Conservation (phyloP, 1,140 invertebrate species). For the Magallana ariakensis region DNA sequence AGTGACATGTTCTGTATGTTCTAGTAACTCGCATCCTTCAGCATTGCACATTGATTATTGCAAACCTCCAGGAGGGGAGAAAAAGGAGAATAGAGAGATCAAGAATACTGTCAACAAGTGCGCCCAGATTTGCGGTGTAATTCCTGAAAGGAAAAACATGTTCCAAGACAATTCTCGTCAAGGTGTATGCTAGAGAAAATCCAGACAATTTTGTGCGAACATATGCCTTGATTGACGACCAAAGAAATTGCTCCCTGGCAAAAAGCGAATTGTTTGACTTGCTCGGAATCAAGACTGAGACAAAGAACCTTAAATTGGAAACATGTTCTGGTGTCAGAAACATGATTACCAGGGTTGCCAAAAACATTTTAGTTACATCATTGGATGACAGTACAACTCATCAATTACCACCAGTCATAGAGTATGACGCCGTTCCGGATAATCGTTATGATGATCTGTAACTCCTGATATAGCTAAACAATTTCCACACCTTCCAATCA, state of each 20-base stretch:
- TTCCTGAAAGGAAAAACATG: conserved; percentile 45
- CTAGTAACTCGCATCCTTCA: too few relatives aligned
- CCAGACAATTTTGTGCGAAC: too few relatives aligned
- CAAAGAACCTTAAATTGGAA: too few relatives aligned
- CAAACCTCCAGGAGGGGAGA: conserved; percentile 41
- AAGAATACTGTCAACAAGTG: not conserved
- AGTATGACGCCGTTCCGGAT: conserved; percentile 51
- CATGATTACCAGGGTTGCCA: too few relatives aligned
- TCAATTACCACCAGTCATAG: conserved; percentile 41
- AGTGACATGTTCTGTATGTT: too few relatives aligned
- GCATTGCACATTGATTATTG: conserved; percentile 15
- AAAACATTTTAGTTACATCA: too few relatives aligned
- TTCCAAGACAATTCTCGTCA: conserved; percentile 46
- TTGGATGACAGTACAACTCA: conserved; percentile 1
- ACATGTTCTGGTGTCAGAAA: too few relatives aligned
- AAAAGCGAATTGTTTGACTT: too few relatives aligned
- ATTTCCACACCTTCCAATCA: conserved; percentile 46
- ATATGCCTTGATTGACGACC: too few relatives aligned
- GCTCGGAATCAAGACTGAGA: too few relatives aligned
- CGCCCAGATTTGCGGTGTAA: conserved; percentile 20
- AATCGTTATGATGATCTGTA: conserved; percentile 47
- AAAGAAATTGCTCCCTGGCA: too few relatives aligned
- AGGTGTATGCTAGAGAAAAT: too few relatives aligned
- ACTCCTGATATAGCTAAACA: conserved; percentile 39
- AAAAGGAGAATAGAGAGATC: not conserved